Conservation (phyloP, 2,888 invertebrate species). For the Syrphus vitripennis region DNA sequence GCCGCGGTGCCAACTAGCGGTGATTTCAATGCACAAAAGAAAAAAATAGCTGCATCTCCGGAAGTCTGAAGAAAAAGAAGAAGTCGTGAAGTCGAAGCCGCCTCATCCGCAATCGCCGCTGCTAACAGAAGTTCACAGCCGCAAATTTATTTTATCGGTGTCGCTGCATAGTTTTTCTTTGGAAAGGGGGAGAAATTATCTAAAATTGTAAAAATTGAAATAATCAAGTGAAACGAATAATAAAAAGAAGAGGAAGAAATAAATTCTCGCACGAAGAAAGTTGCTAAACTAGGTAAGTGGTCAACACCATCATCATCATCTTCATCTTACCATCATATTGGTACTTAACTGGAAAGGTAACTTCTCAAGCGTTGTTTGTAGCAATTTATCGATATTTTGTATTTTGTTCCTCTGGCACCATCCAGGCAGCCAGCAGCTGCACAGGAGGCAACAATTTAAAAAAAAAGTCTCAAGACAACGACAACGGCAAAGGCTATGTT, state of each 20-base stretch:
- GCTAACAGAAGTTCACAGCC: background rate
- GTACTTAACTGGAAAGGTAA: conserved; percentile 58
- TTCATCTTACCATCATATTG: background rate
- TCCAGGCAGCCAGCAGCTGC: background rate
- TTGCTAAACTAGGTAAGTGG: conserved; percentile 71
- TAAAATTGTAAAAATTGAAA: conserved; percentile 1
- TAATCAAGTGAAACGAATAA: conserved; percentile 3
- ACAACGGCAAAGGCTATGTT: background rate
- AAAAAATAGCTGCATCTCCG: conserved; percentile 62
- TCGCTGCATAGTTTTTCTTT: conserved; percentile 22
- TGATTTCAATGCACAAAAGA: conserved; percentile 61
- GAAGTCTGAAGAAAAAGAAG: conserved; percentile 64
- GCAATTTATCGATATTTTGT: conserved; percentile 19
- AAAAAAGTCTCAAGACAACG: background rate
- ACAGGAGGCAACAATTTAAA: conserved; percentile 32
- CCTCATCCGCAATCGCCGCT: conserved; percentile 6
- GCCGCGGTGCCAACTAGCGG: conserved; percentile 43
- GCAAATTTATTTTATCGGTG: conserved; percentile 24
- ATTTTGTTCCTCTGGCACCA: conserved; percentile 18
- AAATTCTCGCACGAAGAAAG: conserved; percentile 63
- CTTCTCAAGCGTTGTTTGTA: conserved; percentile 19
- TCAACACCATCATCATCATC: conserved; percentile 29
- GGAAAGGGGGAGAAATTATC: conserved; percentile 17
- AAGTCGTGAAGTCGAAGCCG: background rate
- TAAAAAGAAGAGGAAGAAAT: conserved; percentile 31